These are phyloP conservation scores for Stictonetta naevosa DNA, from an alignment of 2,113 vertebrate species.

Conservation along the genomic window DNA sequence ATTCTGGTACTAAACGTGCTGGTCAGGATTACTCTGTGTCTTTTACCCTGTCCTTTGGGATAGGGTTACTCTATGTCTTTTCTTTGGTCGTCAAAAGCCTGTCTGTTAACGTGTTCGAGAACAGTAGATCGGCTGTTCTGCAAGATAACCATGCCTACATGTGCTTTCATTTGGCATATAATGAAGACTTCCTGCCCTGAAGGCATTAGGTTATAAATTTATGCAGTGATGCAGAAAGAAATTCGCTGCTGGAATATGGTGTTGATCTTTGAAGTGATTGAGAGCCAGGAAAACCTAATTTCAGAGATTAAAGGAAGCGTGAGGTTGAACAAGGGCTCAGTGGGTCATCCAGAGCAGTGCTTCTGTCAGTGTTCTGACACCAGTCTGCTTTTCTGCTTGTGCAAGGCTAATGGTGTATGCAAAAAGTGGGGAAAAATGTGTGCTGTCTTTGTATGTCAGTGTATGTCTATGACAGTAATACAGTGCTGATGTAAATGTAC, in stretches of 20 bases:
- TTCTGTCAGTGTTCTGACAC: neutral
- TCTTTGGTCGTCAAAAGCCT: neutral
- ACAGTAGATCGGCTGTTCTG: neutral
- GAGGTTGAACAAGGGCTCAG: neutral
- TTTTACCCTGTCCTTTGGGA: too few species aligned
- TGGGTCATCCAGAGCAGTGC: neutral
- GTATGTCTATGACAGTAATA: neutral
- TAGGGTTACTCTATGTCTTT: too few species aligned
- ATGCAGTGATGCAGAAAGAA: neutral
- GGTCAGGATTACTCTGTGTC: too few species aligned
- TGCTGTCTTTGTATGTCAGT: fast-evolving
- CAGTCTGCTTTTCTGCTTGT: neutral
- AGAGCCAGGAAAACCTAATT: neutral
- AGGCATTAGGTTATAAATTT: neutral
- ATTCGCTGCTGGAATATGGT: neutral
- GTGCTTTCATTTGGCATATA: neutral
- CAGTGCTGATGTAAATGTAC: neutral
- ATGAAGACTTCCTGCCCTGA: neutral
- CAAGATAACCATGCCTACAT: neutral
- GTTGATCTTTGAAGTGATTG: neutral
- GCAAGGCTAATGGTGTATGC: fast-evolving
- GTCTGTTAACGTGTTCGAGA: neutral
- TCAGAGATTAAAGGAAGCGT: neutral
- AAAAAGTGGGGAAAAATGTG: neutral
- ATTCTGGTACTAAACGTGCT: too few species aligned